Conservation (phyloP, 2,113 vertebrate species). For the Gnathonemus echidnorhynchus region DNA sequence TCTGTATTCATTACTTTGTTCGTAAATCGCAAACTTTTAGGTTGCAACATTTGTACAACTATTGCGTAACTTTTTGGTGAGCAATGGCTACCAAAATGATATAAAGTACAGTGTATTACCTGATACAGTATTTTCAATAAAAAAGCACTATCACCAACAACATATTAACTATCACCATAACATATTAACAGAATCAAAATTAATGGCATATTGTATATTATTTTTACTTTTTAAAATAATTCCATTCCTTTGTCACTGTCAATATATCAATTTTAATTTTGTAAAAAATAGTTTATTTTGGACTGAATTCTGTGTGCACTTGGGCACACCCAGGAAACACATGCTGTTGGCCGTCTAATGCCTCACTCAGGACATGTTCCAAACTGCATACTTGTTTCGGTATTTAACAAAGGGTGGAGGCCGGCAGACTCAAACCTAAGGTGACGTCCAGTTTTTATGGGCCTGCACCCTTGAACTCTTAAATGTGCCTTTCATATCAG, state of each 20-base stretch:
- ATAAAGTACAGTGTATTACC: no score
- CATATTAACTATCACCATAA: background rate
- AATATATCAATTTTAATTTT: slow-evolving; percentile 9
- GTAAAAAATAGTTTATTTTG: background rate
- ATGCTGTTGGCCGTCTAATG: background rate
- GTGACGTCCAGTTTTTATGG: background rate
- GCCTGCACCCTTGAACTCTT: background rate
- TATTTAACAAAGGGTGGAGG: background rate
- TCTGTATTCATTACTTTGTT: no score
- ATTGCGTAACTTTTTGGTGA: no score
- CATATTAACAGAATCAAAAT: background rate
- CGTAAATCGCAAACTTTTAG: no score
- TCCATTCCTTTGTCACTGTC: background rate
- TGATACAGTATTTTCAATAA: no score
- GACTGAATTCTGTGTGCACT: background rate
- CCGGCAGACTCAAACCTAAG: background rate
- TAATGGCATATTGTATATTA: background rate
- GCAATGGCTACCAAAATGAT: no score
- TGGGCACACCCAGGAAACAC: slow-evolving; percentile 9
- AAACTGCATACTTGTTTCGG: slow-evolving; percentile 7
- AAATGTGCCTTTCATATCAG: background rate
- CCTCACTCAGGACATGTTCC: background rate
- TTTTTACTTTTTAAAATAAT: background rate
- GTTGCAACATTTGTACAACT: no score
- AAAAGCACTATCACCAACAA: no score